Base-by-base conservation (phyloP, 1,140 invertebrate genomes). In the Manduca sexta region DNA sequence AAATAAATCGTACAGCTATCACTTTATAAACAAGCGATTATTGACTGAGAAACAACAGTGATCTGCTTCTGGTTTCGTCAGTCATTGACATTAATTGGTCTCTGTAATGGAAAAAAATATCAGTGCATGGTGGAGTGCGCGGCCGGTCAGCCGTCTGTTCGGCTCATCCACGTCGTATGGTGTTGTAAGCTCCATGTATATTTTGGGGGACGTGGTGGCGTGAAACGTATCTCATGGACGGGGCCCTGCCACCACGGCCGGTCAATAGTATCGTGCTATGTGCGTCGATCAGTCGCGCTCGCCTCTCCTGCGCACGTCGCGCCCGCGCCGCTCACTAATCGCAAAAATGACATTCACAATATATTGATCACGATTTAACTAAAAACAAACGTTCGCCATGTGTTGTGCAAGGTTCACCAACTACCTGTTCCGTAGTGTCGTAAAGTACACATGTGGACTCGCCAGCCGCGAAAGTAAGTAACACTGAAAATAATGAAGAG, bases 361-460 rank as follows among this genome's bases (percentile, higher is more conserved):
- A 55, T 45, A 69, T 62, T 76, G 63, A 74, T 60, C 49, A 61
- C 56, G 54, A 41, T 53, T 57, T 51, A 38, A 56, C 21, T n/a
- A n/a, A 48, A 31, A 44, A 49, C 41, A 64, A 69, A 68, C 61
- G 45, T 55, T 69, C 69, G 70, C 58, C 52, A 84, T 83, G 81
- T 82, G 77, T 63, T 81, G 78, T 76, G 69, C 74, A 30, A 69
- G 73, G 58, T 76, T 76, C 59, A 76, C 69, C 45, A 74, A 75
- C 60, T 80, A 82, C 59, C 61, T 82, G 49, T 82, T 81, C 55
- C 70, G 77, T 62, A 82, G 78, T 65, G 66, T 84, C 44, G 66
- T 77, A 57, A 82, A 80, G 57, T 84, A 84, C 65, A 84, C 78
- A 78, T 84, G 77, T 70, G 81, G 78, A 68, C 60, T 79, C 15